Conservation (phyloP, 2,797 vertebrate genomes). For the Apogon hyalosoma region DNA sequence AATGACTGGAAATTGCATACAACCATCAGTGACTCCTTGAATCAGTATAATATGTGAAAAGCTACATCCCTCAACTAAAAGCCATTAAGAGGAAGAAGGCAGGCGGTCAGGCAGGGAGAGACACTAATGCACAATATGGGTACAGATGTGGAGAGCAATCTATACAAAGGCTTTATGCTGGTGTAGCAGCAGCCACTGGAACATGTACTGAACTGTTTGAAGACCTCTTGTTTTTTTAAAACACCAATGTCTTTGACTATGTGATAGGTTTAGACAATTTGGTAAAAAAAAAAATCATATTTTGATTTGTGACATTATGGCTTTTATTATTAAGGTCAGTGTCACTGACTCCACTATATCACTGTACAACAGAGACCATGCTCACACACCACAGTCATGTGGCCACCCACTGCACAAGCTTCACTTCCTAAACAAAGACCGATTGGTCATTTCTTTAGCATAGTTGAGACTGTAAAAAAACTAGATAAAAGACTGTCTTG, state of each 20-base stretch:
- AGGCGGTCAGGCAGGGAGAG: constrained; percentile 12
- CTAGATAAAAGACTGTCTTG: too few species aligned
- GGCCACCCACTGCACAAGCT: too few species aligned
- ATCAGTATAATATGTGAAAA: not conserved
- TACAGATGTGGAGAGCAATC: not conserved
- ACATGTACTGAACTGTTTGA: not conserved
- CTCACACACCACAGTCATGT: too few species aligned
- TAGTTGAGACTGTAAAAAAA: too few species aligned
- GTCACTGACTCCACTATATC: too few species aligned
- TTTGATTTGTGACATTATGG: too few species aligned
- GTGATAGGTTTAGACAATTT: constrained; percentile 3
- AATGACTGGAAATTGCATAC: not conserved
- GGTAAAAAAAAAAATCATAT: too few species aligned
- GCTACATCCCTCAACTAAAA: constrained; percentile 9
- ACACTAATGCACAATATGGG: constrained; percentile 25
- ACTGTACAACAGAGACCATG: too few species aligned
- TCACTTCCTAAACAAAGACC: too few species aligned
- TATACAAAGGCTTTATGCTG: constrained; percentile 13
- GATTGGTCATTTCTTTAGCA: too few species aligned
- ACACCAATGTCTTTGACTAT: not conserved
- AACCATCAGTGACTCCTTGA: not conserved
- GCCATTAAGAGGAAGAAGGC: not conserved
- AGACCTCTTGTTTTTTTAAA: constrained; percentile 26
- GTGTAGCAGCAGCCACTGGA: constrained; percentile 34
- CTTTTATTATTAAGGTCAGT: too few species aligned